These are phyloP conservation scores for Pipistrellus pipistrellus DNA, from an alignment of 2,797 vertebrate species.

Conservation along the genomic window DNA sequence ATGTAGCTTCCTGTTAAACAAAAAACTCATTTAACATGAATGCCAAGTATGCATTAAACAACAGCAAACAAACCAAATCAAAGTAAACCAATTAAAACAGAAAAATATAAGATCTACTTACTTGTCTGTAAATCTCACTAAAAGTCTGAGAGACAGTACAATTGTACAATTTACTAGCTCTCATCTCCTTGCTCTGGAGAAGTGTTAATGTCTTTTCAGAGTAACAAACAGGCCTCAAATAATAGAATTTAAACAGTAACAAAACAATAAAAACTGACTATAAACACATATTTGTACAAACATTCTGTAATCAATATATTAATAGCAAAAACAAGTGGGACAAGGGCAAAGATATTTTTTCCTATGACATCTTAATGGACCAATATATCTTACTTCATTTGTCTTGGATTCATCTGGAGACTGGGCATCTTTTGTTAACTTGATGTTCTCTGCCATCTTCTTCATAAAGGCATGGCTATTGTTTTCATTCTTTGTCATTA, in stretches of 20 bases:
- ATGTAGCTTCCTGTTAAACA: background rate
- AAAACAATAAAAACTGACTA: constrained; percentile 28
- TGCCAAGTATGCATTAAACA: constrained; percentile 15
- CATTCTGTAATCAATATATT: background rate
- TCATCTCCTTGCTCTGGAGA: background rate
- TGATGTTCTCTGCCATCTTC: constrained; percentile 99
- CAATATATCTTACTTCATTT: constrained; percentile 93
- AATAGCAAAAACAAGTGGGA: background rate
- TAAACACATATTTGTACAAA: background rate
- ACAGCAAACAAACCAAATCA: background rate
- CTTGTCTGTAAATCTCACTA: background rate
- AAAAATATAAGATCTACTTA: background rate
- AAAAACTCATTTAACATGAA: constrained; percentile 26
- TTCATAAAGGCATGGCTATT: constrained; percentile 99
- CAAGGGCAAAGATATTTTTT: background rate
- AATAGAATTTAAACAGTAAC: background rate
- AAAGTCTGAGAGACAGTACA: background rate
- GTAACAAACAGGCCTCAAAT: background rate
- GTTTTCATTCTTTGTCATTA: constrained; percentile 99
- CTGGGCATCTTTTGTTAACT: constrained; percentile 98
- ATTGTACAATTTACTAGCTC: background rate
- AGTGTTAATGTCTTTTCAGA: constrained; percentile 20
- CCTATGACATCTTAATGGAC: constrained; percentile 5
- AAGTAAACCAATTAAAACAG: background rate
- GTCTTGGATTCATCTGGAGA: constrained; percentile 97